Evolutionary conservation across 2,797 vertebrate species (phyloP).

Genomic region (Trachurus trachurus): DNA sequence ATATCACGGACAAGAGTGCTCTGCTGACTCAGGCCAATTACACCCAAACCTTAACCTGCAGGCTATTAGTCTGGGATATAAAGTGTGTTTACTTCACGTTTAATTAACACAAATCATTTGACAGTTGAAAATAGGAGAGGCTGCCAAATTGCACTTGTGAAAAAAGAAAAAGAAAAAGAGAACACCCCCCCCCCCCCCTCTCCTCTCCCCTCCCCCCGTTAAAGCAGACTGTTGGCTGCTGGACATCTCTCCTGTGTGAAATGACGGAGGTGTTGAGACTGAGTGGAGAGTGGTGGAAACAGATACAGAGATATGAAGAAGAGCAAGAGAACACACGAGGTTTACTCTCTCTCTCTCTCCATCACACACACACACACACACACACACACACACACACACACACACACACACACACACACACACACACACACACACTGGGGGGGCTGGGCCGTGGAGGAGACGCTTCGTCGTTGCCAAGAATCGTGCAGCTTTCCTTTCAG

Average conservation of each 20-base stretch:
- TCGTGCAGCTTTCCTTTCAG: constrained; percentile 82
- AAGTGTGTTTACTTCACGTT: constrained; percentile 61
- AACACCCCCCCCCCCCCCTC: no score
- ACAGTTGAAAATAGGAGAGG: constrained; percentile 22
- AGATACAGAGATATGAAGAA: constrained; percentile 59
- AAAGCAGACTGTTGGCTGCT: neutral
- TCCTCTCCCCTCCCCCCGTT: neutral
- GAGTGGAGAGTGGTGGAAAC: constrained; percentile 52
- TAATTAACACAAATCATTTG: constrained; percentile 56
- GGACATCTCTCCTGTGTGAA: constrained; percentile 19
- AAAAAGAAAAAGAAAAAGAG: neutral
- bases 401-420: constrained; percentile 28
- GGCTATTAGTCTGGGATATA: constrained; percentile 42
- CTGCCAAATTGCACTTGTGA: constrained; percentile 34
- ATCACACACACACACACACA: constrained; percentile 9
- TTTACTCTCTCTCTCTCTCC: constrained; percentile 23
- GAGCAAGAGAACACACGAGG: constrained; percentile 35
- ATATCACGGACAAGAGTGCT: constrained; percentile 29
- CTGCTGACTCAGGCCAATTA: constrained; percentile 67
- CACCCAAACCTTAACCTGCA: constrained; percentile 44
- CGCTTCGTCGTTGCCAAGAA: constrained; percentile 61
- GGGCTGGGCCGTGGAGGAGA: constrained; percentile 38
- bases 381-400: constrained; percentile 52
- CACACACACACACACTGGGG: constrained; percentile 17
- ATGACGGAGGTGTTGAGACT: constrained; percentile 54